phyloP scores from a whole-genome alignment of 2,888 invertebrate genomes.

The Xestia ashworthii region DNA sequence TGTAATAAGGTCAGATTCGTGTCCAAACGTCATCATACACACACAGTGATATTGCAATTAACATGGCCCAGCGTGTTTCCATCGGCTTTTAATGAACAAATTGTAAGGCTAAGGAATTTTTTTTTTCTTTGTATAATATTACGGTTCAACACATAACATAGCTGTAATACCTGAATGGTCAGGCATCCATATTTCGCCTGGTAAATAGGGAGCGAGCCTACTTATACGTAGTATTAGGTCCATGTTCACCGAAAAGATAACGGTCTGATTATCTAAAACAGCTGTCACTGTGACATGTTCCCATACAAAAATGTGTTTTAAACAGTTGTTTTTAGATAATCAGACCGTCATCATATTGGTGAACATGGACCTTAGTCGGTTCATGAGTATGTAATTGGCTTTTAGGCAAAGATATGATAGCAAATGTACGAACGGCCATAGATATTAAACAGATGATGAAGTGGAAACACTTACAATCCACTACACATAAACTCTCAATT shows the following conservation, averaged over 20 bases:
- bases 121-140: neutral
- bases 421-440: neutral
- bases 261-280: no score
- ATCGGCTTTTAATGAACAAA: neutral
- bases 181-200: neutral
- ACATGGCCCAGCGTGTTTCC: neutral
- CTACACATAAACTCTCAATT: constrained; percentile 27
- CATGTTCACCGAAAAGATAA: no score
- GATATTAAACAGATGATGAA: neutral
- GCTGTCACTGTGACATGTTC: no score
- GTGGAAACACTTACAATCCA: neutral
- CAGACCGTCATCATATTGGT: no score
- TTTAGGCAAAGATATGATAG: neutral
- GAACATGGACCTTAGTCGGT: no score
- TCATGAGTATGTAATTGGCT: neutral
- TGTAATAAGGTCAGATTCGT: constrained; percentile 10
- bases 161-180: neutral
- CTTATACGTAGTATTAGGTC: neutral
- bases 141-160: neutral
- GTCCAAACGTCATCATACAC: neutral
- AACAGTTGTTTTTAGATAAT: no score
- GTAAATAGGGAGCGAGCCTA: no score
- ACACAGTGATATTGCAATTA: neutral
- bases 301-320: no score
- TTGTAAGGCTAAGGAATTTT: neutral